These are phyloP conservation scores for Crambe crambe DNA, from an alignment of 37 sponge, comb jelly and placozoan species.

Conservation along the genomic window DNA sequence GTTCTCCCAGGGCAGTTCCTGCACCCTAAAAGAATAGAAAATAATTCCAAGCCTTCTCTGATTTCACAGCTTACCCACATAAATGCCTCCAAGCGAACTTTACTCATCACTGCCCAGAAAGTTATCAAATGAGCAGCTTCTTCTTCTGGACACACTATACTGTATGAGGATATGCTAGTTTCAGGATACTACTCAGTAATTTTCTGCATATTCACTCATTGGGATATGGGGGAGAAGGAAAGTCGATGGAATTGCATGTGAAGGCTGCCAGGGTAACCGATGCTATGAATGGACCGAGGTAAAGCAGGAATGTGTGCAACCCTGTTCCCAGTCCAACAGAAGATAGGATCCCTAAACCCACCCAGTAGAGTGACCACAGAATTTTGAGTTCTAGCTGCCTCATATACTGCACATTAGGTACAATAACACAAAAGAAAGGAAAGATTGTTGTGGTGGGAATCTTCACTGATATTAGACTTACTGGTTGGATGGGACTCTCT, in stretches of 20 bases:
- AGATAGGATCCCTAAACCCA: slow-evolving; percentile 94
- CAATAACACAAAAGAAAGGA: neutral
- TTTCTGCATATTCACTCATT: slow-evolving; percentile 73
- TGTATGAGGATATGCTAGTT: too few relatives aligned
- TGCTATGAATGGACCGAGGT: slow-evolving; percentile 99
- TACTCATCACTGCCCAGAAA: slow-evolving; percentile 88
- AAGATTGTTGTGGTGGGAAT: neutral
- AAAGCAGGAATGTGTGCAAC: slow-evolving; percentile 96
- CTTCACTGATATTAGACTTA: slow-evolving; percentile 12
- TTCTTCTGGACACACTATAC: slow-evolving; percentile 70
- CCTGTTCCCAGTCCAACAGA: slow-evolving; percentile 97
- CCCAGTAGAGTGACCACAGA: slow-evolving; percentile 92
- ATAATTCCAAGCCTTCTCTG: neutral
- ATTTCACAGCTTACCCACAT: slow-evolving; percentile 79
- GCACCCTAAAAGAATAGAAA: slow-evolving; percentile 65
- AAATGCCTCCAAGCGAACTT: slow-evolving; percentile 91
- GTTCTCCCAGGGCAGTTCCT: slow-evolving; percentile 97
- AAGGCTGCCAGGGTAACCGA: slow-evolving; percentile 98
- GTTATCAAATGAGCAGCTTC: slow-evolving; percentile 34
- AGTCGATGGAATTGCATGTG: slow-evolving; percentile 92
- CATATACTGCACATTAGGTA: slow-evolving; percentile 49
- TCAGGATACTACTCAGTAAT: too few relatives aligned
- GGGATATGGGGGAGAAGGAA: slow-evolving; percentile 97
- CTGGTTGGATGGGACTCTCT: slow-evolving; percentile 80
- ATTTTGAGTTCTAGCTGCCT: slow-evolving; percentile 30